Evolutionary conservation across 1,140 invertebrate genomes (phyloP), one percentile per base, ranked within the genome.

Genomic region (Archivesica marissinica): DNA sequence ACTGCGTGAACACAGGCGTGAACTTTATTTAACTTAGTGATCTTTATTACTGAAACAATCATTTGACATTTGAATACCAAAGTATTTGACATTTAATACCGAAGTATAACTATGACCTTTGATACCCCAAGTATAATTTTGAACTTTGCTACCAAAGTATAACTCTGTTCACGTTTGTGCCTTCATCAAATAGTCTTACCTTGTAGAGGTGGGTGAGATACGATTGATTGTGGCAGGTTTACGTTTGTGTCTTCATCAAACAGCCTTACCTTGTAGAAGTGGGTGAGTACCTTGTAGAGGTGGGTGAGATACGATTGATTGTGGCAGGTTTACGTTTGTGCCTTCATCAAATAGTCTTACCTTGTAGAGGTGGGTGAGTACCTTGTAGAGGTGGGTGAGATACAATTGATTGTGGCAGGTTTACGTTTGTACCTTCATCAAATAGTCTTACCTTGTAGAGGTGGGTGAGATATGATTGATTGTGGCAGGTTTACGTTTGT

Each of bases 321-420:
- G 94, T 0, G 98, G 98, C 20, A 99, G 95, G 44, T 97, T 95
- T 17, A 98, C 95, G 92, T 96, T 96, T 0, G 97, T 97, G 78
- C 96, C 95, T 30, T 96, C 96, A 94, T 99, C 98, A 93, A 98
- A 98, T 92, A 97, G 97, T 11, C 95, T 95, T 77, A 96, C 96
- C 93, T 97, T 97, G 75, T 98, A 96, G 88, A 98, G 99, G 93
- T 99, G 99, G 91, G n/a, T n/a, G n/a, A n/a, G n/a, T 87, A 79
- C 82, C 86, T 77, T 50, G 2, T 15, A 59, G 30, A 23, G 66
- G 41, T 25, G 25, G 23, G n/a, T 80, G 7, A 7, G 52, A 68
- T 4, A 93, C 72, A 20, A 90, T 47, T 9, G 85, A 96, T 9
- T 98, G 94, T 0, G 98, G 98, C 20, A 99, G 95, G 44, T 97